Conservation (phyloP, 1,140 invertebrate species). For the Eubasilissa regina region DNA sequence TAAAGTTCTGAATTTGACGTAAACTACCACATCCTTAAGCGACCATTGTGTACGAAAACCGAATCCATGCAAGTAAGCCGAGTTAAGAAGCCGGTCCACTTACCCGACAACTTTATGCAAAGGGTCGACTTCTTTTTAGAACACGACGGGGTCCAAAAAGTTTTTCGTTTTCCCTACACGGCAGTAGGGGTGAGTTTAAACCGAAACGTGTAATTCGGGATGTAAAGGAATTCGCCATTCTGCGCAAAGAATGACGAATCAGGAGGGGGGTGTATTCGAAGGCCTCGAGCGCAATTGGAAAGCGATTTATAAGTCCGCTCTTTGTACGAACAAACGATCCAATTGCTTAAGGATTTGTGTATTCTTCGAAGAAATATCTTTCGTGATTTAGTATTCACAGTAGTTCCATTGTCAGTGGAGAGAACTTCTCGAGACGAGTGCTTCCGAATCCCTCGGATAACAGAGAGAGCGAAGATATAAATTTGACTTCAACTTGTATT, state of each 20-base stretch:
- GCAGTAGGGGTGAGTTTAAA: too few species aligned
- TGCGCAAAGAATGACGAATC: not conserved
- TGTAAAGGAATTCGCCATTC: not conserved
- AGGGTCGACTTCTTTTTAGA: not conserved
- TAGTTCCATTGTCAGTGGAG: not conserved
- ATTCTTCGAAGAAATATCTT: not conserved
- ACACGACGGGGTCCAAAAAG: too few species aligned
- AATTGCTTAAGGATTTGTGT: slow-evolving; percentile 20
- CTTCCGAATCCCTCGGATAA: too few species aligned
- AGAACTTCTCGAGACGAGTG: not conserved
- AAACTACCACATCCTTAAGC: not conserved
- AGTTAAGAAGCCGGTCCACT: not conserved
- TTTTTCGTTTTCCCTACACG: too few species aligned
- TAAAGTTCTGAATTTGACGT: not conserved
- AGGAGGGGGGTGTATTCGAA: not conserved
- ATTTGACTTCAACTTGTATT: too few species aligned
- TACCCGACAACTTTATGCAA: not conserved
- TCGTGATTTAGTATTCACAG: not conserved
- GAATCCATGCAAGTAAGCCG: not conserved
- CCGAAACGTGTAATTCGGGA: too few species aligned
- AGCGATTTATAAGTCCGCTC: slow-evolving; percentile 16
- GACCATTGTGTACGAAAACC: not conserved
- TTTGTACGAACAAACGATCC: slow-evolving; percentile 17
- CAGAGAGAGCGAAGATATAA: too few species aligned
- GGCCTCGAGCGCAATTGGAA: not conserved